Conservation (phyloP, 2,113 vertebrate species). For the Crotophaga sulcirostris region DNA sequence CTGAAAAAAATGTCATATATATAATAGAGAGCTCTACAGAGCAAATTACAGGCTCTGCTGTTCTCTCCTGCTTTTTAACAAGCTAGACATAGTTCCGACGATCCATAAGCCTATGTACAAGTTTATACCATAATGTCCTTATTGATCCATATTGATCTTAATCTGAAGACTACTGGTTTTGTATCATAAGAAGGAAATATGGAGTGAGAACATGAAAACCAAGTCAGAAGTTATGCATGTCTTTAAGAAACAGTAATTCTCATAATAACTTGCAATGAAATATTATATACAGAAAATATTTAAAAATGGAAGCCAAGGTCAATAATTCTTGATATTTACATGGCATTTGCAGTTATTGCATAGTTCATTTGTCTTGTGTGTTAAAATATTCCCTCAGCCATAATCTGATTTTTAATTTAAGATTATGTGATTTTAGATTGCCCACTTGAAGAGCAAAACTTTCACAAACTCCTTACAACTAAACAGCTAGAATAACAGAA, state of each 20-base stretch:
- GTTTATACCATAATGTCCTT: neutral
- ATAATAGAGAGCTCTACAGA: neutral
- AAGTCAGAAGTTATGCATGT: neutral
- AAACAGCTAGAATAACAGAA: neutral
- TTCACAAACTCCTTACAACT: neutral
- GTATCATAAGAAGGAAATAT: neutral
- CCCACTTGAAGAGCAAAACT: neutral
- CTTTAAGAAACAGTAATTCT: neutral
- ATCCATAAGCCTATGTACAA: neutral
- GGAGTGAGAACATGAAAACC: neutral
- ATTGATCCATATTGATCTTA: neutral
- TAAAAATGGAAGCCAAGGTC: neutral
- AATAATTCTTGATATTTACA: neutral
- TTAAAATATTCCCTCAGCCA: neutral
- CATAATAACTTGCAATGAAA: neutral
- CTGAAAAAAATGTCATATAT: neutral
- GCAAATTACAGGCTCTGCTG: neutral
- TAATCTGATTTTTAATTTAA: conserved; percentile 17
- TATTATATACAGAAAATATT: neutral
- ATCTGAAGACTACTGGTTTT: neutral
- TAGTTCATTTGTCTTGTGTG: neutral
- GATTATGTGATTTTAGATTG: neutral
- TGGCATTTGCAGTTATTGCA: neutral
- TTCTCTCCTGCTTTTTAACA: neutral
- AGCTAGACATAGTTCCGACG: neutral